Conservation (phyloP, 1,140 invertebrate species). For the Leptopilina boulardi region DNA sequence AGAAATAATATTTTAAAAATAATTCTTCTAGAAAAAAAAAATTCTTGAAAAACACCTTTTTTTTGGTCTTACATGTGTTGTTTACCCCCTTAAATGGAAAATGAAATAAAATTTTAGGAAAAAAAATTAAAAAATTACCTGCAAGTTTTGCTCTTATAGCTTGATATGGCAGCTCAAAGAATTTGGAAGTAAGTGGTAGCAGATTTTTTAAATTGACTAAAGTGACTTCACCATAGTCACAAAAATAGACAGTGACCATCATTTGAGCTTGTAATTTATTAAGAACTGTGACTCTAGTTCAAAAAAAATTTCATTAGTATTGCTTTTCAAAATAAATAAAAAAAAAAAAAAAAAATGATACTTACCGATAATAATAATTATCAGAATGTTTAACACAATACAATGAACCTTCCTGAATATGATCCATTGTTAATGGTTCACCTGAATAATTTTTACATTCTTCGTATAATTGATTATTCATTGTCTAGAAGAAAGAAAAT, state of each 20-base stretch:
- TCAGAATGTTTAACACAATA: conserved; percentile 78
- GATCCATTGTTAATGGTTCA: conserved; percentile 60
- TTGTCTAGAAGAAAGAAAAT: conserved; percentile 58
- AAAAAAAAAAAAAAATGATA: conserved; percentile 27
- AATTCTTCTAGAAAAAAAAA: too few relatives aligned
- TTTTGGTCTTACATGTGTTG: too few relatives aligned
- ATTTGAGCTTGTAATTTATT: conserved; percentile 71
- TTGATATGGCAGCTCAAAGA: conserved; percentile 77
- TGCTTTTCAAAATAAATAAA: conserved; percentile 14
- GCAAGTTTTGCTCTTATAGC: conserved; percentile 77
- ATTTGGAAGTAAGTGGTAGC: conserved; percentile 72
- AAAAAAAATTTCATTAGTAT: conserved; percentile 29
- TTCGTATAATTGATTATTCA: conserved; percentile 76
- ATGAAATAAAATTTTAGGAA: too few relatives aligned
- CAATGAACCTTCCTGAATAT: conserved; percentile 72
- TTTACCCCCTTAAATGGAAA: too few relatives aligned
- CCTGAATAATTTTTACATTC: conserved; percentile 72
- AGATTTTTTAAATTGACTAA: conserved; percentile 69
- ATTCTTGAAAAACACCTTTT: too few relatives aligned
- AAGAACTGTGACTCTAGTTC: conserved; percentile 61
- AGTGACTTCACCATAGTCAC: conserved; percentile 77
- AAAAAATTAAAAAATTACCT: conserved; percentile 67
- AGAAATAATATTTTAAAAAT: too few relatives aligned
- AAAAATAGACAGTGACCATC: conserved; percentile 76
- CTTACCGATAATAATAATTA: conserved; percentile 79